Evolutionary conservation across 2,888 invertebrate genomes (phyloP).

Genomic region (Diachrysia chrysitis): DNA sequence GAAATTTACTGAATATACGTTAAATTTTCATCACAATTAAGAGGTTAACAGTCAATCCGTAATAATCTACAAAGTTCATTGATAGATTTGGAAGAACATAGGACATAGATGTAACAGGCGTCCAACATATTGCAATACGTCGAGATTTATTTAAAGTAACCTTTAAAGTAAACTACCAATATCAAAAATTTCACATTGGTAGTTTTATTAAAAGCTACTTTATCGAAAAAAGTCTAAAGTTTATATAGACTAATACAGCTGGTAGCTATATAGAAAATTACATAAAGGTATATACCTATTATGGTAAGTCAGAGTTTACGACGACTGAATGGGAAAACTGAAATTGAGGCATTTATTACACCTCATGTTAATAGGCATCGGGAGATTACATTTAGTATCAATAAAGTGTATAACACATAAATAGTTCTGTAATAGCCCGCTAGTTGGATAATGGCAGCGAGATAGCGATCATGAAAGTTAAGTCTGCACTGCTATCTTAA

Average conservation of each 20-base stretch:
- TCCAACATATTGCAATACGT: not conserved
- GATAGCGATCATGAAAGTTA: not conserved
- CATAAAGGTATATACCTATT: too few relatives aligned
- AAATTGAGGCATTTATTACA: conserved; percentile 36
- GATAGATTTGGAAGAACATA: not conserved
- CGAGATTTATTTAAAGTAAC: too few relatives aligned
- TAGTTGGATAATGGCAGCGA: not conserved
- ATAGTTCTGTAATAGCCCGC: conserved; percentile 27
- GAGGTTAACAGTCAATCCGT: not conserved
- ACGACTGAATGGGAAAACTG: not conserved
- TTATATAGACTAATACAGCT: not conserved
- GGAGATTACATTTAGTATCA: conserved; percentile 60
- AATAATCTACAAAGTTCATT: not conserved
- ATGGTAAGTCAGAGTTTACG: not conserved
- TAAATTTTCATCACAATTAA: too few relatives aligned
- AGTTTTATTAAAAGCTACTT: not conserved
- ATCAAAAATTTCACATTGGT: not conserved
- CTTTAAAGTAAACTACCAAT: too few relatives aligned
- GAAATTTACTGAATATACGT: too few relatives aligned
- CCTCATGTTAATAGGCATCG: conserved; percentile 54
- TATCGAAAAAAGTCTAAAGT: not conserved
- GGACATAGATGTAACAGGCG: not conserved
- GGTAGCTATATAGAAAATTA: too few relatives aligned
- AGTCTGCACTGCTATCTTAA: not conserved
- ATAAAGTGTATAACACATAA: conserved; percentile 55